Evolutionary conservation across 2,797 vertebrate species (phyloP).

Genomic region (Lacerta agilis): DNA sequence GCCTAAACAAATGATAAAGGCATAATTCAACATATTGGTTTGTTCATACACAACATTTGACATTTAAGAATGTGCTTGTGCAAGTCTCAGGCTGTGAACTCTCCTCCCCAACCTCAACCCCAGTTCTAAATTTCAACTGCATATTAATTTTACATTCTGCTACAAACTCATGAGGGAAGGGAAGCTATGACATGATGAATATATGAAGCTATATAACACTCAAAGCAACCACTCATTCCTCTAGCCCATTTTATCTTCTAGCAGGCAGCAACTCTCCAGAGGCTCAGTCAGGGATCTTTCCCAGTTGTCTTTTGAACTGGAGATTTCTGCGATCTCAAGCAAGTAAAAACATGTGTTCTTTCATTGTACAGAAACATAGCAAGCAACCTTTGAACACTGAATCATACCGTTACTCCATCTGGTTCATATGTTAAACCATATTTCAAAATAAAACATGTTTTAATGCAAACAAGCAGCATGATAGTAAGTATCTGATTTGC

Average conservation of each 20-base stretch:
- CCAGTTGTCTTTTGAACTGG: no score
- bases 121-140: not conserved
- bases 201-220: not conserved
- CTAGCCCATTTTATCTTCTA: not conserved
- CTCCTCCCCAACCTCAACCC: not conserved
- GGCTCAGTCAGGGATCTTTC: no score
- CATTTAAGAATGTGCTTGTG: not conserved
- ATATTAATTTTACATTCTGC: not conserved
- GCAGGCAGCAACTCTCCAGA: not conserved
- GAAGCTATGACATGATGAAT: not conserved
- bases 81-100: not conserved
- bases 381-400: no score
- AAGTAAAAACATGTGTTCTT: no score
- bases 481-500: no score
- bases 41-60: not conserved
- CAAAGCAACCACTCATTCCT: not conserved
- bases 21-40: not conserved
- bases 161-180: not conserved
- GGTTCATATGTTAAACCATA: no score
- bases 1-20: conserved; percentile 75
- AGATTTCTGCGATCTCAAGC: no score
- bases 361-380: no score
- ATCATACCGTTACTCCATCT: no score
- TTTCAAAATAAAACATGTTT: no score
- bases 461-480: no score